A percentile compares a stretch with the other conserved stretches of the same genome.
These are phyloP conservation scores for mouse (Mus musculus) DNA, from an alignment of 2,113 vertebrate species.

Conservation along the genomic window GRCm39 chr12:14551501-14552000, in stretches of 20 bases:
- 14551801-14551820: not conserved
- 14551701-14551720: not conserved
- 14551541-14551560: conserved; percentile 19
- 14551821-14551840: not conserved
- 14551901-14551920: too few species aligned
- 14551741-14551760: not conserved
- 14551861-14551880: too few species aligned
- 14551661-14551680: not conserved
- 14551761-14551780: not conserved
- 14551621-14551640: not conserved
- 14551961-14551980: too few species aligned
- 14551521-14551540: conserved; percentile 16
- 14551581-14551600: not conserved
- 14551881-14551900: too few species aligned
- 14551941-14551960: too few species aligned
- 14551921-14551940: too few species aligned
- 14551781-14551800: not conserved
- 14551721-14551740: not conserved
- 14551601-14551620: not conserved
- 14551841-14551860: too few species aligned
- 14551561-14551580: conserved; percentile 36
- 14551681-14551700: not conserved
- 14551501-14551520: not conserved
- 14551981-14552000: too few species aligned
- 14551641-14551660: not conserved